Base-by-base conservation (phyloP, 2,113 vertebrate species). In the Tragulus kanchil region DNA sequence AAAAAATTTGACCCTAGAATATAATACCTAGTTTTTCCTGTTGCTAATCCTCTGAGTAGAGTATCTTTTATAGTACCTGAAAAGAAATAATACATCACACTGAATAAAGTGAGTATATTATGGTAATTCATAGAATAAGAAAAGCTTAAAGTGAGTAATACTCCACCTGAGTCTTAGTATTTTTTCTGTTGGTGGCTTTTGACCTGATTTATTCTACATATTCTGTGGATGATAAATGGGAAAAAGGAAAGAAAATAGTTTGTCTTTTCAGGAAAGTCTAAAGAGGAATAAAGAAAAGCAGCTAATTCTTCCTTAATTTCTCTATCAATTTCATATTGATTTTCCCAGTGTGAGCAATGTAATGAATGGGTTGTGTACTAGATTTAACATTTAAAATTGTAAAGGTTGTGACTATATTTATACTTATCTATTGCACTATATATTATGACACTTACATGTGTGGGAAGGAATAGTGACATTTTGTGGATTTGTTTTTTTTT, bases 271-370 rank as follows among this genome's bases (percentile, higher is more conserved):
- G 36, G 85, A 79, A 93, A 92, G 25, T 85, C 31, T 83, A 25
- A 67, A 77, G 36, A 92, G 16, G 15, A 83, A 91, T 56, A 77
- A 90, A 79, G 8, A 59, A 21, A 87, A 95, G 77, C 3, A 56
- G n/a, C 11, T 31, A 91, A 45, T 93, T 94, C 25, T 90, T 95
- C 19, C 45, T 96, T 64, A 8, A 93, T 83, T 93, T 94, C 26
- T 10, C 58, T 81, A 50, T 3, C 25, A 79, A 23, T 95, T 71
- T 94, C 52, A 62, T 42, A 58, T 31, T 62, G 23, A 79, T 85
- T 95, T 93, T 25, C 82, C 73, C 19, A 56, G 9, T 56, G 15
- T 36, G 67, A 54, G 21, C 58, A 61, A 62, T 71, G n/a, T 67
- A 78, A 89, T 71, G 15, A 91, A 65, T 81, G 56, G 45, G 23